phyloP scores from a whole-genome alignment of 1,140 invertebrate genomes.

The Lepidurus packardi region DNA sequence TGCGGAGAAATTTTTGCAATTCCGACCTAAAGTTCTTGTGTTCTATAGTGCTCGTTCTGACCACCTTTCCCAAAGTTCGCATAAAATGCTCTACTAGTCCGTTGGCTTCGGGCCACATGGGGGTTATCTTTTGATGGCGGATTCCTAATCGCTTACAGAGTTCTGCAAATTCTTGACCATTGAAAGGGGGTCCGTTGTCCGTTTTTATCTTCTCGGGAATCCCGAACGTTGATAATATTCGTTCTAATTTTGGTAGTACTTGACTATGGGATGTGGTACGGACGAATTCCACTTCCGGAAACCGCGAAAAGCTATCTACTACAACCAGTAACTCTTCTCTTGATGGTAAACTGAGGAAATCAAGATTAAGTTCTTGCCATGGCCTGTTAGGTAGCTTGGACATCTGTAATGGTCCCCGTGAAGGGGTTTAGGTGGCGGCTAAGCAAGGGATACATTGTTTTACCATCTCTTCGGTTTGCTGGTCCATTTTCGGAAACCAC shows the following conservation, averaged over 20 bases:
- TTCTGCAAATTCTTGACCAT: neutral
- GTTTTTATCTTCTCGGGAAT: neutral
- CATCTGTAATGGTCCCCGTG: slow-evolving; percentile 15
- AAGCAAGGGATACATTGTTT: slow-evolving; percentile 40
- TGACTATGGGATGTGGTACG: neutral
- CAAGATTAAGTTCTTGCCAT: slow-evolving; percentile 27
- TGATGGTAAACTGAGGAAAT: slow-evolving; percentile 22
- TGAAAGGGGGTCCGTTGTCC: neutral
- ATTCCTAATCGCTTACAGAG: neutral
- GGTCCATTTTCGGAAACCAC: slow-evolving; percentile 41
- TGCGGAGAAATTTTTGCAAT: neutral
- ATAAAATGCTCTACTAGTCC: slow-evolving; percentile 7
- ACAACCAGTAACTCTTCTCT: slow-evolving; percentile 27
- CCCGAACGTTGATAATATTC: neutral
- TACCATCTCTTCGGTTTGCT: slow-evolving; percentile 35
- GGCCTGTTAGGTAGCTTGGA: slow-evolving; percentile 31
- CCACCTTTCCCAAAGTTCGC: neutral
- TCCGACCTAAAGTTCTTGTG: neutral
- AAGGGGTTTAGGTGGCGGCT: slow-evolving; percentile 25
- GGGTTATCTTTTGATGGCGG: neutral
- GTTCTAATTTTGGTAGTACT: neutral
- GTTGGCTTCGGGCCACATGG: slow-evolving; percentile 15
- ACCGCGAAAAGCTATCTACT: slow-evolving; percentile 29
- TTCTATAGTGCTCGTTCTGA: neutral
- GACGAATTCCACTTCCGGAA: slow-evolving; percentile 28